Base-by-base conservation (phyloP, 1,140 invertebrate species). In the Drosophila yakuba region DNA sequence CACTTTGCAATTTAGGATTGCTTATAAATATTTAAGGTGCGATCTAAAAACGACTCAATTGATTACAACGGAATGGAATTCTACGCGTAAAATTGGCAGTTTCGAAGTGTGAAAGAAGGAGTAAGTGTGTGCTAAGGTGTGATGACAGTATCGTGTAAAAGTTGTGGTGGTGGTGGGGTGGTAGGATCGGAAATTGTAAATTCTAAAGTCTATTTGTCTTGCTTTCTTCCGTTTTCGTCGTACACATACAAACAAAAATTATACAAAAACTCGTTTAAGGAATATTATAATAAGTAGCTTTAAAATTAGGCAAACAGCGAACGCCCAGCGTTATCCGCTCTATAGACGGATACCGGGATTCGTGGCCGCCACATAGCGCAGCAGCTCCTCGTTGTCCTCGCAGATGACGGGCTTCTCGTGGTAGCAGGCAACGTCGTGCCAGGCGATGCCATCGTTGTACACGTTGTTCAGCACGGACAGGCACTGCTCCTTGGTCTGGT, bases 341-440 rank as follows among this genome's bases (percentile, higher is more conserved):
- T 95, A 97, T 83, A 97, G 94, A 91, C 95, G 95, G 78, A 97
- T 94, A 51, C 95, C 95, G 45, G 95, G 95, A 93, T 97, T 97
- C 82, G 95, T 97, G 91, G 95, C 95, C 10, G 95, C 95, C 45
- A 97, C 95, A 92, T 97, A 98, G 85, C 95, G 96, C 62, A 98
- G 94, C 45, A 98, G 94, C 91, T 97, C 96, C 56, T 97, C 96
- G 52, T 95, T 96, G 92, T 98, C 97, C 91, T 98, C 97, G 92
- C 97, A 98, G 73, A 98, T 94, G 90, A 97, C 95, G 2, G 97
- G 96, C 91, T 98, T 98, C 92, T 97, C 96, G 92, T 98, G 97
- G 92, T 98, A 97, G 92, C 97, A 98, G 64, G 97, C 97, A 39
- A 98, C 97, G 92, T 98, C 97, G 93, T 98, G 97, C 97, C 97